Evolutionary conservation across 2,113 vertebrate species (phyloP).

Genomic region (Anser brachyrhynchus): DNA sequence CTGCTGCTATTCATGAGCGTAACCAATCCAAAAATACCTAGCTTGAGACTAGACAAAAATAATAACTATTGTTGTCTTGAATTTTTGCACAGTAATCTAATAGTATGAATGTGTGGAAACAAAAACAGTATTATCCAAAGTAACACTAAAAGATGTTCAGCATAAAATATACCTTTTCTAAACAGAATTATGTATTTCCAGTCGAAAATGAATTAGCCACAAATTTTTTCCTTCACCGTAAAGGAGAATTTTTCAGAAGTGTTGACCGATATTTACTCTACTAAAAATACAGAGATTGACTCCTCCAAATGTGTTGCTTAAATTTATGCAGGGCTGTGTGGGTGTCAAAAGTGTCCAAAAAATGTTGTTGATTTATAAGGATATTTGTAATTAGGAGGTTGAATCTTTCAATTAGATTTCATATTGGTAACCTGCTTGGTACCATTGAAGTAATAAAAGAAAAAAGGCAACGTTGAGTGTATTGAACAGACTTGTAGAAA

Average conservation of each 20-base stretch:
- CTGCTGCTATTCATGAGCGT: background rate
- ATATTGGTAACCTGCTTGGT: background rate
- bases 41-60: background rate
- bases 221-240: background rate
- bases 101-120: background rate
- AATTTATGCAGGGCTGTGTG: background rate
- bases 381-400: background rate
- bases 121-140: background rate
- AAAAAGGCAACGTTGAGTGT: background rate
- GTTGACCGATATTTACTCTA: background rate
- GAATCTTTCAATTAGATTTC: background rate
- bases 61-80: background rate
- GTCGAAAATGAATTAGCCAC: background rate
- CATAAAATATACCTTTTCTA: background rate
- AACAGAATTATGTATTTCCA: background rate
- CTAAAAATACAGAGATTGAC: background rate
- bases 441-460: background rate
- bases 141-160: background rate
- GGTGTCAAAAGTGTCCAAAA: background rate
- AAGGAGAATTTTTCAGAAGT: background rate
- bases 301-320: background rate
- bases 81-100: background rate
- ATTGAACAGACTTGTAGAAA: background rate
- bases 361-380: background rate
- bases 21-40: background rate